Conservation (phyloP, 2,797 vertebrate species). For the Pampus argenteus region DNA sequence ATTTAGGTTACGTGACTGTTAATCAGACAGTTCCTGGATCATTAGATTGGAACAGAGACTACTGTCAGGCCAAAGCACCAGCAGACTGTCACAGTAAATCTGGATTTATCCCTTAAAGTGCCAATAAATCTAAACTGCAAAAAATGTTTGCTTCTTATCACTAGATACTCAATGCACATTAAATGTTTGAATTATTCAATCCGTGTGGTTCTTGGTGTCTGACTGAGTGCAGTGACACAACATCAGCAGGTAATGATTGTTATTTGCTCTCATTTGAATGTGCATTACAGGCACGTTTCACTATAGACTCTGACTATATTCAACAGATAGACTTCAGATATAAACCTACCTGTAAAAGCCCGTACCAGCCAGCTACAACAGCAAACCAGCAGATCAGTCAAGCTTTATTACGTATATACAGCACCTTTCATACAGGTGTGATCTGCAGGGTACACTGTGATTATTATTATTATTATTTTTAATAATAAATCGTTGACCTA, state of each 20-base stretch:
- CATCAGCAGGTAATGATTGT: neutral
- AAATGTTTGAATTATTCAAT: conserved; percentile 3
- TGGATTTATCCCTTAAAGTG: conserved; percentile 58
- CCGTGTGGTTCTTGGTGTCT: neutral
- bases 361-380: too few relatives aligned
- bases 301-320: too few relatives aligned
- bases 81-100: conserved; percentile 21
- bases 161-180: conserved; percentile 20
- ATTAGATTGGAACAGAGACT: conserved; percentile 7
- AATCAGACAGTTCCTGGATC: neutral
- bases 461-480: too few relatives aligned
- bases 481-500: too few relatives aligned
- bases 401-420: too few relatives aligned
- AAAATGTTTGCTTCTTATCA: conserved; percentile 29
- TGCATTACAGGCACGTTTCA: neutral
- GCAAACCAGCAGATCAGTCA: too few relatives aligned
- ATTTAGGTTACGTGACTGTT: conserved; percentile 16
- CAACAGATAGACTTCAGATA: too few relatives aligned
- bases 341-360: too few relatives aligned
- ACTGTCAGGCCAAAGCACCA: conserved; percentile 20
- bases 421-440: too few relatives aligned
- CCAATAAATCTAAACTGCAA: conserved; percentile 62
- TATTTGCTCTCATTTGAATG: neutral
- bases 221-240: neutral
- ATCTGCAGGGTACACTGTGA: too few relatives aligned